Evolutionary conservation across 2,888 invertebrate species (phyloP).

Genomic region (Tinea pellionella): DNA sequence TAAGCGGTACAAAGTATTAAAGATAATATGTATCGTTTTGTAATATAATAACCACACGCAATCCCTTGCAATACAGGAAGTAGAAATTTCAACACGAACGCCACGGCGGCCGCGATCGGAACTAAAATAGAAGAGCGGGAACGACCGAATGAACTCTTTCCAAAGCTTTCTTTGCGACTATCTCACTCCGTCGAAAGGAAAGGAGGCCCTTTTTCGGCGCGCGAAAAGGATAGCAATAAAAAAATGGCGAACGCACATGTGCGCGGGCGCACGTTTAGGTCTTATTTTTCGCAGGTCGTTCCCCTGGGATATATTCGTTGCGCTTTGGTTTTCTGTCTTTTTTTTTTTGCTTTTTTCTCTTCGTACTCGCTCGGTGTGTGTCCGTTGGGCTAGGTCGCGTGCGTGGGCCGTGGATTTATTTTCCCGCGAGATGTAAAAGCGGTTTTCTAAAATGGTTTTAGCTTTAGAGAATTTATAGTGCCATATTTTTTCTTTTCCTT

Average conservation of each 20-base stretch:
- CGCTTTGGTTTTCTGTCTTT: slow-evolving; percentile 34
- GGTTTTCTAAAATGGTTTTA: slow-evolving; percentile 8
- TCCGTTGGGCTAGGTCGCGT: slow-evolving; percentile 52
- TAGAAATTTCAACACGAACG: slow-evolving; percentile 45
- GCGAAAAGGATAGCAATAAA: slow-evolving; percentile 48
- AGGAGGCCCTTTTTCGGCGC: slow-evolving; percentile 45
- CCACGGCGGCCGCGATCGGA: slow-evolving; percentile 45
- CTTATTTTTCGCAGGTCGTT: slow-evolving; percentile 66
- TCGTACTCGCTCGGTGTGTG: slow-evolving; percentile 43
- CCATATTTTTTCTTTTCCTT: neutral
- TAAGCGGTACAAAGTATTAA: slow-evolving; percentile 3
- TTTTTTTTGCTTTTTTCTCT: slow-evolving; percentile 37
- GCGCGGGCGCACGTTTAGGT: slow-evolving; percentile 55
- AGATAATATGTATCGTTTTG: neutral
- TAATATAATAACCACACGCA: slow-evolving; percentile 12
- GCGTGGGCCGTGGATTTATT: slow-evolving; percentile 44
- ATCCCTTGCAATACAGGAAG: slow-evolving; percentile 41
- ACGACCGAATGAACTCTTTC: slow-evolving; percentile 52
- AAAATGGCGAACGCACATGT: slow-evolving; percentile 65
- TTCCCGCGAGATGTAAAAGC: slow-evolving; percentile 25
- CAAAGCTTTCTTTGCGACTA: slow-evolving; percentile 52
- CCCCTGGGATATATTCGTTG: slow-evolving; percentile 54
- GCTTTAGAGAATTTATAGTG: neutral
- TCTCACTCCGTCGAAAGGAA: slow-evolving; percentile 35
- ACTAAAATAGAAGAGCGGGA: slow-evolving; percentile 39